Base-by-base conservation (phyloP, 2,113 vertebrate species). In the Paralichthys olivaceus region DNA sequence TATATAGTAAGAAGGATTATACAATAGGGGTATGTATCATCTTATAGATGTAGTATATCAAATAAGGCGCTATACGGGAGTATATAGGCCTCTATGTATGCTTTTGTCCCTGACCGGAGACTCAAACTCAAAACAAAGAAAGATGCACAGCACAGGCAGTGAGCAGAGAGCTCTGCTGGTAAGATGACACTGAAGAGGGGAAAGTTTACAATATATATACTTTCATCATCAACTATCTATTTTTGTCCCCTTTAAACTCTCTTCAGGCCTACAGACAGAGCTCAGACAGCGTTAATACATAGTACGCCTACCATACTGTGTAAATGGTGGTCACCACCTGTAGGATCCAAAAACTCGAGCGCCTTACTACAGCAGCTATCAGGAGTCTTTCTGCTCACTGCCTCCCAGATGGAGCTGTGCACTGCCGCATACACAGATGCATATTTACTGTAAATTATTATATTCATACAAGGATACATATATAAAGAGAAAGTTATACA, bases 391-490 rank as follows among this genome's bases (percentile, higher is more conserved):
- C 82, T 60, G 74, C 81, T 75, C 84, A 76, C 87, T 61, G 68
- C 77, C 85, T 70, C 71, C 64, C 73, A 72, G 66, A 77, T 75
- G 79, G 82, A 75, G 84, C 90, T 28, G 88, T 25, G 71, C 81
- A 66, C 76, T 14, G 77, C 69, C 43, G 88, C 93, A 92, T 90
- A 93, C 94, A 92, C 84, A 83, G 92, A 92, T 49, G 84, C 87
- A 84, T 89, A 92, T 90, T 90, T 90, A 93, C 88, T 77, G 81
- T 90, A 87, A 91, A 85, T 89, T 91, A 92, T 92, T 88, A 94
- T 93, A 94, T 89, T 94, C 88, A 91, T 94, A 94, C 92, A 94
- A 92, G 92, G 89, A 92, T 94, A 94, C 92, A 93, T 93, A 92
- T 91, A 93, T 94, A 93, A 92, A 93, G 88, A 91, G 86, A 90